A percentile compares a stretch with the other conserved stretches of the same genome.
These are phyloP conservation scores for Parapristionchus giblindavisi DNA, from an alignment of 2,888 invertebrate genomes.

Conservation along the genomic window DNA sequence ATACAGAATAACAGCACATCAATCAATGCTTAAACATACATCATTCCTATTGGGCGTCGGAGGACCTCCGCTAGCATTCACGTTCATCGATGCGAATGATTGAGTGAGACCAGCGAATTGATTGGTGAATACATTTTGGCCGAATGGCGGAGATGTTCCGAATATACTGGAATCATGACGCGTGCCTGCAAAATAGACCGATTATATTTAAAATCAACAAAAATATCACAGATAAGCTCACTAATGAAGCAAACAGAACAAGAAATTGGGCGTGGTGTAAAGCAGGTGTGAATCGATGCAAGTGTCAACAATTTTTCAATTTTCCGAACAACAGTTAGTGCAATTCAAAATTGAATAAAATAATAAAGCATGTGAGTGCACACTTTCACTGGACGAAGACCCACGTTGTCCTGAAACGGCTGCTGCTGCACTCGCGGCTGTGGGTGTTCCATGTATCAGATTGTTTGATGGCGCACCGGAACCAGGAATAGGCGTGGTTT, in stretches of 20 bases:
- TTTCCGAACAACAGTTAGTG: too few relatives aligned
- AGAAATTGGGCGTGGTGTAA: too few relatives aligned
- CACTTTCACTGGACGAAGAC: too few relatives aligned
- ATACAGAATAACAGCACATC: neutral
- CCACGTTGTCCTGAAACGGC: constrained; percentile 20
- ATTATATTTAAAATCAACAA: neutral
- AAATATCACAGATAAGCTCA: too few relatives aligned
- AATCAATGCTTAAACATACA: neutral
- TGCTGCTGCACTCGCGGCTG: constrained; percentile 28
- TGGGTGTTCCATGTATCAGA: constrained; percentile 29
- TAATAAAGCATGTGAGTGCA: too few relatives aligned
- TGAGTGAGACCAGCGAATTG: constrained; percentile 2
- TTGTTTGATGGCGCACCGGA: neutral
- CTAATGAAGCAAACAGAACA: too few relatives aligned
- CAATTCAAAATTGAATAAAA: too few relatives aligned
- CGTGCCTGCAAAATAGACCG: neutral
- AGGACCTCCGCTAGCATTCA: constrained; percentile 13
- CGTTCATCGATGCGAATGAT: constrained; percentile 2
- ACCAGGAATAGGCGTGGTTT: constrained; percentile 11
- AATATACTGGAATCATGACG: constrained; percentile 17
- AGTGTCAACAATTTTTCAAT: too few relatives aligned
- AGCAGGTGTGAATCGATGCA: too few relatives aligned
- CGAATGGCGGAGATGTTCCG: constrained; percentile 32
- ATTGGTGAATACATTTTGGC: neutral
- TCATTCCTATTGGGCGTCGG: constrained; percentile 32